Evolutionary conservation across 30 jellyfish, hydroid and myxozoan genomes (phyloP).

Genomic region (Aurelia aurita): DNA sequence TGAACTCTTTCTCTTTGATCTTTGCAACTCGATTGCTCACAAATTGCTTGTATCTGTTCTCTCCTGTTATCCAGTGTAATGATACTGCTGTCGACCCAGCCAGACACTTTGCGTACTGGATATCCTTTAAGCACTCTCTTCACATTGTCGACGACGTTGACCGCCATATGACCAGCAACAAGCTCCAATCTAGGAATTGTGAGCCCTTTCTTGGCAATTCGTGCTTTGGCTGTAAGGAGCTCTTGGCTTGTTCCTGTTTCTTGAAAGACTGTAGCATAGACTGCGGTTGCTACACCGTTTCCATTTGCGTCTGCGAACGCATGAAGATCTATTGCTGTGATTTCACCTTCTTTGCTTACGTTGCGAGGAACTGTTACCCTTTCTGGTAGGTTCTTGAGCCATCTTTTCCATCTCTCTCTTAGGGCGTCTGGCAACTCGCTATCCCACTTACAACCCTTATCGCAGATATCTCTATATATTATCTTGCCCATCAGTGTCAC

Average conservation of each 20-base stretch:
- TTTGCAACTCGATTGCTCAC: slow-evolving; percentile 17
- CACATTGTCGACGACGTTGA: slow-evolving; percentile 5
- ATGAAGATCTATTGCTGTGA: slow-evolving; percentile 7
- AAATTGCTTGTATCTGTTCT: slow-evolving; percentile 11
- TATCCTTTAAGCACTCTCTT: slow-evolving; percentile 15
- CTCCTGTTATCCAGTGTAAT: slow-evolving; percentile 34
- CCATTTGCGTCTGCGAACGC: slow-evolving; percentile 37
- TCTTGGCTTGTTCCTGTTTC: not conserved
- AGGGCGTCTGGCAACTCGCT: slow-evolving; percentile 29
- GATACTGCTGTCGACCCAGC: slow-evolving; percentile 60
- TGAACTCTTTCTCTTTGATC: slow-evolving; percentile 9
- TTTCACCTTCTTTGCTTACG: slow-evolving; percentile 1
- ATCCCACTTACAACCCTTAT: not conserved
- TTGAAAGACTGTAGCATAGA: slow-evolving; percentile 20
- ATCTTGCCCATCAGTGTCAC: slow-evolving; percentile 52
- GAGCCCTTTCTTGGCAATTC: slow-evolving; percentile 19
- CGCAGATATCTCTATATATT: slow-evolving; percentile 16
- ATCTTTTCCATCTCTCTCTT: not conserved
- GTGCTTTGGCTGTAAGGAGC: slow-evolving; percentile 20
- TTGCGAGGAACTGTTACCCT: slow-evolving; percentile 13
- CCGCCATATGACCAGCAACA: slow-evolving; percentile 25
- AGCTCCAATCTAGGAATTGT: slow-evolving; percentile 30
- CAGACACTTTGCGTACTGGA: slow-evolving; percentile 14
- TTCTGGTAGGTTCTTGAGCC: slow-evolving; percentile 19
- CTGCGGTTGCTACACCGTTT: slow-evolving; percentile 29